These are phyloP conservation scores for Rhyacophila evoluta DNA, from an alignment of 2,888 invertebrate genomes.

Conservation along the genomic window DNA sequence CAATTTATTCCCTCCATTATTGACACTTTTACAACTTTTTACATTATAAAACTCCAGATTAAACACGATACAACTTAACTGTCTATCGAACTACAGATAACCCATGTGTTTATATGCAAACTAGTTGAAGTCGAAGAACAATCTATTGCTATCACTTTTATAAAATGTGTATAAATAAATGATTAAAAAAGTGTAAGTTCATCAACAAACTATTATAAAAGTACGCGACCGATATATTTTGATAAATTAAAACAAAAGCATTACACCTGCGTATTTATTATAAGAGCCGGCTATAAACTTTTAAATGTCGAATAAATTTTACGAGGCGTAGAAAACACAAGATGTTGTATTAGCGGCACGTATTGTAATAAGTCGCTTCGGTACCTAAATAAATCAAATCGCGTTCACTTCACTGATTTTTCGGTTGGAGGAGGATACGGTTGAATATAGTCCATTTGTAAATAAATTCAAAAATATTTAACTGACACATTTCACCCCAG, in stretches of 20 bases:
- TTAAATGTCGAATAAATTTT: not conserved
- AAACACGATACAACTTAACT: no score
- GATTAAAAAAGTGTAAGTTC: no score
- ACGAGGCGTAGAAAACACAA: not conserved
- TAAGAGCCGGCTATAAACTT: not conserved
- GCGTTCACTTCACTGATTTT: not conserved
- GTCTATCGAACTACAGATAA: no score
- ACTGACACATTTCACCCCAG: conserved; percentile 10
- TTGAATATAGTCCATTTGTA: not conserved
- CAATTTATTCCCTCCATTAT: not conserved
- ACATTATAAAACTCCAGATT: no score
- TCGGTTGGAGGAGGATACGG: not conserved
- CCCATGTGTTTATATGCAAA: no score
- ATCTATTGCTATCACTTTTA: no score
- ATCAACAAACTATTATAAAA: no score
- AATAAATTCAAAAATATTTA: not conserved
- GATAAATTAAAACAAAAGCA: no score
- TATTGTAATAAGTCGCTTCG: not conserved
- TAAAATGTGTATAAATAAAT: no score
- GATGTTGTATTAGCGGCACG: not conserved
- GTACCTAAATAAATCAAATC: not conserved
- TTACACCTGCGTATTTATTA: no score
- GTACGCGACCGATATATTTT: no score
- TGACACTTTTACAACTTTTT: not conserved
- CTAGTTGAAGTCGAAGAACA: no score